Conservation (phyloP, 2,797 vertebrate species). For the Lemur catta region DNA sequence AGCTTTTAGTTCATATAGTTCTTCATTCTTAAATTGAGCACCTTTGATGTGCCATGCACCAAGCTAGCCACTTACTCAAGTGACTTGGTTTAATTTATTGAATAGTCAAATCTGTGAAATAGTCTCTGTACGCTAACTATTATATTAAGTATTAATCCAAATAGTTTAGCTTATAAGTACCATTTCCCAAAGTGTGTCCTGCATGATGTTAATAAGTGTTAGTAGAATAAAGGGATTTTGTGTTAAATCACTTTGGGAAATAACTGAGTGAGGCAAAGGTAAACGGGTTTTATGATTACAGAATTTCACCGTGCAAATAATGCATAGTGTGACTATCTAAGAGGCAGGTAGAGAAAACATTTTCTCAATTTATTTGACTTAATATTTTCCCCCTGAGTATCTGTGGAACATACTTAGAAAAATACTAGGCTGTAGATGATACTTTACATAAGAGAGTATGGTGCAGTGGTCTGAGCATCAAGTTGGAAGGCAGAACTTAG, state of each 20-base stretch:
- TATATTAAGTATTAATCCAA: background rate
- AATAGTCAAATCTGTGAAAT: background rate
- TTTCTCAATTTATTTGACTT: conserved; percentile 24
- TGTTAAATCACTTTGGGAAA: background rate
- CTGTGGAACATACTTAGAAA: background rate
- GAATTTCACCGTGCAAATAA: background rate
- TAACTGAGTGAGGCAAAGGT: background rate
- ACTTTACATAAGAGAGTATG: background rate
- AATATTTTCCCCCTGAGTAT: background rate
- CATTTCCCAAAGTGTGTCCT: conserved; percentile 15
- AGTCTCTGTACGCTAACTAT: background rate
- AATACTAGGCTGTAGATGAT: background rate
- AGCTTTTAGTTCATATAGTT: background rate
- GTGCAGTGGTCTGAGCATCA: background rate
- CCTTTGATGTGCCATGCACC: background rate
- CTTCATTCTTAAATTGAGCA: background rate
- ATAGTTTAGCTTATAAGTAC: background rate
- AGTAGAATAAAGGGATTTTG: conserved; percentile 20
- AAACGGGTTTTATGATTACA: background rate
- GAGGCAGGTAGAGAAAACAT: background rate
- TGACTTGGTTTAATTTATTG: background rate
- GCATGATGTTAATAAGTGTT: background rate
- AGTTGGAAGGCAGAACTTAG: background rate
- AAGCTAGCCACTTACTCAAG: background rate
- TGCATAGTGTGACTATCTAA: background rate